Evolutionary conservation across 2,888 invertebrate genomes (phyloP), one percentile per base, ranked within the genome.

Genomic region (Arenicola marina): DNA sequence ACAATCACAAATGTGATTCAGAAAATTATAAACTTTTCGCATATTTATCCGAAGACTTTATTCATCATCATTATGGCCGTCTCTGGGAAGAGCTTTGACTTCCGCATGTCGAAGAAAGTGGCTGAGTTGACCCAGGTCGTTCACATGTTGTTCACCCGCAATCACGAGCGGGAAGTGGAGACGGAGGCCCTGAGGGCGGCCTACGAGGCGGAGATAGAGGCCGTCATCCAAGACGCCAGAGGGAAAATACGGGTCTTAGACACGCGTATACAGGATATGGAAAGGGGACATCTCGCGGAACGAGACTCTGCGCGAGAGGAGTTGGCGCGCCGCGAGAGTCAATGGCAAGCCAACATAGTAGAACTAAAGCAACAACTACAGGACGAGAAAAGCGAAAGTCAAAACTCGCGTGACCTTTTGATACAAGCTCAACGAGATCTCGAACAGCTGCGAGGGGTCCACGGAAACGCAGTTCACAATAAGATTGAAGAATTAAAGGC

Each of bases 91-190:
- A 75, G 73, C 3, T 78, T 80, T 63, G 80, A 80, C 45, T 78
- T 78, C 67, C 78, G 78, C n/a, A 81, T 82, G 80, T 81, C 78
- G 26, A 82, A 82, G 70, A 59, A 62, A 46, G 80, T 81, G 44
- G 80, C 81, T 0, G 82, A 82, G 63, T 69, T 82, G 55, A 81
- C 82, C 1, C 81, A 82, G 59, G 82, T 82, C 1, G 81, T 82
- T 28, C 81, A 82, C 67, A 80, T 82, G 81, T 72, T 82, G 45
- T 82, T 82, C 68, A 80, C 76, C 3, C 61, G 61, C n/a, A 81
- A 82, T 65, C 82, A 82, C 61, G 82, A 82, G 66, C 79, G 79
- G 60, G 81, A 82, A 59, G 77, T 79, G 15, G 81, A 81, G 62
- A 69, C 79, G 2, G 81, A 80, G 32, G 77, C 78, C 11, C 56